Conservation (phyloP, 2,113 vertebrate genomes). For the Dipodomys ordii region DNA sequence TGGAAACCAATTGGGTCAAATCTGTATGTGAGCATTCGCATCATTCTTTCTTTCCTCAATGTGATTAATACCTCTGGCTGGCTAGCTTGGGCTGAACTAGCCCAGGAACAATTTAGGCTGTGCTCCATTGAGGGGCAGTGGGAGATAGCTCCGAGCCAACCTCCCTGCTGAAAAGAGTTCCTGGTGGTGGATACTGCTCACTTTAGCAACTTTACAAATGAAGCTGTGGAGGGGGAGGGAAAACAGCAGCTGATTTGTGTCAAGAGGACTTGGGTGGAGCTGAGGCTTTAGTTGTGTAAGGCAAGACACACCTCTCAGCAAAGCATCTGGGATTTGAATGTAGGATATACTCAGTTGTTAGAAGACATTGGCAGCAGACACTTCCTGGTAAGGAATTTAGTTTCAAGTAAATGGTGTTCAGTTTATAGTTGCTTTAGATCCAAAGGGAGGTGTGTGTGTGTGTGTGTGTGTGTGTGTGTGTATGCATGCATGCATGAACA, state of each 20-base stretch:
- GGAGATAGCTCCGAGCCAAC: not conserved
- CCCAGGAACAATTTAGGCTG: not conserved
- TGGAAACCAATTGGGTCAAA: not conserved
- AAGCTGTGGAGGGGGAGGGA: not conserved
- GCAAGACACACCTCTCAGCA: not conserved
- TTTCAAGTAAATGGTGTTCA: constrained; percentile 63
- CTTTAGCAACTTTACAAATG: not conserved
- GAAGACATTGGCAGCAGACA: constrained; percentile 55
- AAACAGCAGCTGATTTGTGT: not conserved
- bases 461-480: too few relatives aligned
- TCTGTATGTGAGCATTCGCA: not conserved
- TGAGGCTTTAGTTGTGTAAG: constrained; percentile 2
- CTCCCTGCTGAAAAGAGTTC: not conserved
- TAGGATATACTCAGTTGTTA: constrained; percentile 49
- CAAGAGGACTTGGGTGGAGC: constrained; percentile 13
- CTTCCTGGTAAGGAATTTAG: constrained; percentile 59
- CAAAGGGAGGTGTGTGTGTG: not conserved
- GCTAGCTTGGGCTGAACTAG: not conserved
- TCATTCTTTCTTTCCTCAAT: not conserved
- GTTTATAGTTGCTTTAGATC: constrained; percentile 64
- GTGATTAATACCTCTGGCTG: not conserved
- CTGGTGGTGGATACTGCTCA: not conserved
- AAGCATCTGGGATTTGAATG: constrained; percentile 59
- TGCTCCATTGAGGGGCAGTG: not conserved
- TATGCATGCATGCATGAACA: too few relatives aligned